Evolutionary conservation across 2,113 vertebrate genomes (phyloP), one percentile per base, ranked within the genome.

Genomic region (Psephotus haematonotus): DNA sequence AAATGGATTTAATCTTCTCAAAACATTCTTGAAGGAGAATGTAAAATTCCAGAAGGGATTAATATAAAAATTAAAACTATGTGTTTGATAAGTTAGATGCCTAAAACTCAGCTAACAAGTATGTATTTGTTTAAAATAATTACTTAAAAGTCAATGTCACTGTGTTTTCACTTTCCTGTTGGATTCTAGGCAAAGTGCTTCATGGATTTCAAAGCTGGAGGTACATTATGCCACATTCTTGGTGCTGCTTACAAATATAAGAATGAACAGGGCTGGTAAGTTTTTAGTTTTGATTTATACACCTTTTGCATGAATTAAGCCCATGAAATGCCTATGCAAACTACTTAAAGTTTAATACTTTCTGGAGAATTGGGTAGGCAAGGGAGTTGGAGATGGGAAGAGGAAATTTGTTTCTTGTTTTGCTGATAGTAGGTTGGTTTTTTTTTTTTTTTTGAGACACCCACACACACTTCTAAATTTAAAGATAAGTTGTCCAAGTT

Each of bases 231-330:
- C 98, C 99, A 99, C 97, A 99, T 99, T 97, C 97, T 99, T 92
- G 99, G 99, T 60, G 99, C 99, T 64, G 99, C 99, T 93, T 99
- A 99, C 98, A 99, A 99, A 96, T 99, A 99, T 84, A 99, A 99
- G 98, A 99, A 98, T 39, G 99, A 99, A 74, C 99, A 99, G 96
- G 99, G 99, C 82, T 99, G 99, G 99, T 99, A 97, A 98, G 99
- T 98, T 82, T 69, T 64, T 70, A 0, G n/a, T 79, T 71, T 50
- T 87, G 29, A 9, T 95, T 88, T 90, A 1, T 6, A 55, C 93
- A 86, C 94, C 80, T 94, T 94, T 50, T 90, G 94, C 86, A 67
- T 97, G 92, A 74, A 7, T 65, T 20, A 68, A 89, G 83, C 49
- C 96, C 88, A 81, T 5, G 24, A 76, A 64, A 70, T 93, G 93